These are phyloP conservation scores for Zapus hudsonius DNA, from an alignment of 2,113 vertebrate genomes.

Conservation along the genomic window DNA sequence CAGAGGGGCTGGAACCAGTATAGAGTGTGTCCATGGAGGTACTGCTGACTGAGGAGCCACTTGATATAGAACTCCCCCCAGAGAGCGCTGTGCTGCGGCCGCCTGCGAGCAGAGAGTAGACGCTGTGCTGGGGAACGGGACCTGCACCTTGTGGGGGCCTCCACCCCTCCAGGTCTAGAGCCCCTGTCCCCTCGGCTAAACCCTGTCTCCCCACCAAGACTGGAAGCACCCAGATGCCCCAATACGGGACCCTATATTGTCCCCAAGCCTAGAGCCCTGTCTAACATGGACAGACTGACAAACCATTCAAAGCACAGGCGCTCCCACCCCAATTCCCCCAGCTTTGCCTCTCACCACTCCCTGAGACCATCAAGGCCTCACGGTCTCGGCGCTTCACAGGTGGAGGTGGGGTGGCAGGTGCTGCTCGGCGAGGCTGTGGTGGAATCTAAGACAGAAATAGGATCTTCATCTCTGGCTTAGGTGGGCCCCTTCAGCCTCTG, in stretches of 20 bases:
- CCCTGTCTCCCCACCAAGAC: background rate
- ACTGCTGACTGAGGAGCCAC: slow-evolving; percentile 89
- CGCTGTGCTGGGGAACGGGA: background rate
- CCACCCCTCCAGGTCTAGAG: background rate
- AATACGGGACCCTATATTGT: background rate
- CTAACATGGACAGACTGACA: background rate
- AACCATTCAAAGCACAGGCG: background rate
- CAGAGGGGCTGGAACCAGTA: slow-evolving; percentile 89
- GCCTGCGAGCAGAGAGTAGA: slow-evolving; percentile 56
- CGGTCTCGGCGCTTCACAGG: slow-evolving; percentile 91
- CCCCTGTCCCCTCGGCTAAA: background rate
- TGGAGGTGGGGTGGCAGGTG: slow-evolving; percentile 92
- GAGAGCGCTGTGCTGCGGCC: slow-evolving; percentile 71
- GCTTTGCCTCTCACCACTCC: slow-evolving; percentile 83
- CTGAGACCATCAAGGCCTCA: slow-evolving; percentile 77
- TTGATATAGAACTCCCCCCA: slow-evolving; percentile 82
- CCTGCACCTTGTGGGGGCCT: background rate
- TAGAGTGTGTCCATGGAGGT: slow-evolving; percentile 92
- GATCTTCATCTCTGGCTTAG: slow-evolving; percentile 75
- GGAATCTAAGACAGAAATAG: slow-evolving; percentile 87
- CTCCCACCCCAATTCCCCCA: background rate
- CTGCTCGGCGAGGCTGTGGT: slow-evolving; percentile 90
- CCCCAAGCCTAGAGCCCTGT: background rate
- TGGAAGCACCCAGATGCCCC: background rate
- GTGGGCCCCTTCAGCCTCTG: background rate